Base-by-base conservation (phyloP, 2,797 vertebrate species). In the Cuculus canorus region DNA sequence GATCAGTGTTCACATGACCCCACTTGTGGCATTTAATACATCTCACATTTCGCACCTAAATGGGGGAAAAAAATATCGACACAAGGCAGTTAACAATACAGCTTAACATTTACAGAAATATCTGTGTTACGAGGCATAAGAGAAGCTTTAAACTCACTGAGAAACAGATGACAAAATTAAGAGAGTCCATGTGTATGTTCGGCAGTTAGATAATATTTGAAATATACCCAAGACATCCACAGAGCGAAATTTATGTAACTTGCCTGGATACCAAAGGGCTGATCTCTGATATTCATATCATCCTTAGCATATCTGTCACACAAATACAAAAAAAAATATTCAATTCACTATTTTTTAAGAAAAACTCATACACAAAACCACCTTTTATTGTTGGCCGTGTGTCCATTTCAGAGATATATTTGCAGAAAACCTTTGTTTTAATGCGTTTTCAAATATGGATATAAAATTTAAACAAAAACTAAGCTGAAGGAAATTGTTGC, bases 21-120 rank as follows among this genome's bases (percentile, higher is more conserved):
- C 99, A 99, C 92, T 99, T 99, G 97, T 99, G 99, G 96, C 99
- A 99, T 95, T 99, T 99, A 96, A 99, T 99, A 91, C 99, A 99
- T 27, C 99, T 98, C 86, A 99, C 99, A 28, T 99, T 99, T 92
- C 99, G 98, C 96, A 99, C 99, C 99, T 99, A 82, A 73, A 43
- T 64, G 33, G 37, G 30, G 86, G 81, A 82, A 8, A 93, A 47
- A 14, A 35, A 68, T 33, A 57, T 6, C 28, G 48, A 59, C 63
- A 85, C 84, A 23, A 68, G 68, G 95, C 35, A 68, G 61, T 56
- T 93, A 96, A 71, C 14, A 52, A 13, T 1, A 41, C 13, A 86
- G 37, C 11, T 41, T 41, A 71, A 50, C 2, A 1, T 5, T 65
- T 16, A 79, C 30, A 93, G 63, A 70, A 63, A 59, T 3, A 10